These are phyloP conservation scores for Dendrolimus kikuchii DNA, from an alignment of 1,140 invertebrate genomes.

Conservation along the genomic window DNA sequence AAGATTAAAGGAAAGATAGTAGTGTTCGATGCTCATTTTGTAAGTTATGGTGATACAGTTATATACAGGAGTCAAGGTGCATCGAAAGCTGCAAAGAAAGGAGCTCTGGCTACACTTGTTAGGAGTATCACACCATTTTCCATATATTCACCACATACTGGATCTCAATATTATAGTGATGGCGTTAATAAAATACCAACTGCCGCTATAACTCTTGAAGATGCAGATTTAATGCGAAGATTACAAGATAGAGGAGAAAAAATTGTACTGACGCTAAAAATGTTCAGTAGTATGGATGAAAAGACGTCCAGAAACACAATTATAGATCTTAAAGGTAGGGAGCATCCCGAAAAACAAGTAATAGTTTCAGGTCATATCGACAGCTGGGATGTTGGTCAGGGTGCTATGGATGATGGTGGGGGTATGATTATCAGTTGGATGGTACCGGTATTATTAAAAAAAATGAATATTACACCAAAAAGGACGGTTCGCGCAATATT, in stretches of 20 bases:
- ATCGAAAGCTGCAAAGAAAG: constrained; percentile 76
- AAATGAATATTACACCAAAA: constrained; percentile 77
- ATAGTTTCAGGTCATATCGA: constrained; percentile 90
- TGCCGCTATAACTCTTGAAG: constrained; percentile 87
- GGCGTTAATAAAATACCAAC: constrained; percentile 81
- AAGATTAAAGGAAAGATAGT: constrained; percentile 80
- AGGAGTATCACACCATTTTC: constrained; percentile 84
- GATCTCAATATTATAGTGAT: constrained; percentile 74
- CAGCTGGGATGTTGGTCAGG: constrained; percentile 92
- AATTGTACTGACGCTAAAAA: constrained; percentile 62
- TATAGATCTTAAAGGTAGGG: constrained; percentile 77
- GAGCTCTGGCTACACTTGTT: constrained; percentile 83
- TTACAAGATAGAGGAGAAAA: constrained; percentile 74
- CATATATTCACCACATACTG: constrained; percentile 79
- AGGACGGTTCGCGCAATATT: constrained; percentile 85
- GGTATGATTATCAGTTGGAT: constrained; percentile 88
- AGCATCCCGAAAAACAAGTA: constrained; percentile 77
- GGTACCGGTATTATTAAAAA: constrained; percentile 78
- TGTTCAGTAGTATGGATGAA: constrained; percentile 58
- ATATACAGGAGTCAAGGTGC: constrained; percentile 63
- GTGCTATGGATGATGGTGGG: constrained; percentile 90
- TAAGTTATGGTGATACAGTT: constrained; percentile 75
- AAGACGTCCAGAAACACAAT: constrained; percentile 80
- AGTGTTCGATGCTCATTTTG: constrained; percentile 79
- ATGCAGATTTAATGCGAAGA: constrained; percentile 81